Conservation (phyloP, 2,888 invertebrate genomes). For the Trissolcus japonicus region DNA sequence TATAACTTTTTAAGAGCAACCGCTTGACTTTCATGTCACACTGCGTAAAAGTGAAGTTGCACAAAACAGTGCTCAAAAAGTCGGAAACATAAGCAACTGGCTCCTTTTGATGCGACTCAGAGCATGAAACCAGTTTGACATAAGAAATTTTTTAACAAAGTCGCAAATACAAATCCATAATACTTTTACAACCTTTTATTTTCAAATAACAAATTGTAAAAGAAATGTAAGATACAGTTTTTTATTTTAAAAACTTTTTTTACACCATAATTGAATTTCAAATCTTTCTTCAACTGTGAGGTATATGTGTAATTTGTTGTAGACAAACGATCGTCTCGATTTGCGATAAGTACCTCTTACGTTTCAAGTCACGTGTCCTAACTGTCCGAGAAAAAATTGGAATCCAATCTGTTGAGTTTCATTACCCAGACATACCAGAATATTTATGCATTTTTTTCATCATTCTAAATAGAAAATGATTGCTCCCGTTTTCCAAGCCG, state of each 20-base stretch:
- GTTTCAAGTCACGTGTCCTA: slow-evolving; percentile 51
- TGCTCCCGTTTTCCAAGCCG: neutral
- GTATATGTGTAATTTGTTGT: slow-evolving; percentile 31
- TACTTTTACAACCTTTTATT: slow-evolving; percentile 10
- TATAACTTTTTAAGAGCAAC: slow-evolving; percentile 11
- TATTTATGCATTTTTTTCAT: slow-evolving; percentile 32
- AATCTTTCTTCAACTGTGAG: slow-evolving; percentile 3
- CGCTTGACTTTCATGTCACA: slow-evolving; percentile 40
- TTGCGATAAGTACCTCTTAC: slow-evolving; percentile 14
- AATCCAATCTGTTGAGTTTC: slow-evolving; percentile 51
- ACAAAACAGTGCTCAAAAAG: slow-evolving; percentile 33
- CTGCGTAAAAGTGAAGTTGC: slow-evolving; percentile 20
- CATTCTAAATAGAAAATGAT: slow-evolving; percentile 12
- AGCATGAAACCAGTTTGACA: slow-evolving; percentile 28
- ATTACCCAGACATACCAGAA: slow-evolving; percentile 21
- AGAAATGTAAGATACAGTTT: too few relatives aligned
- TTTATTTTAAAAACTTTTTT: too few relatives aligned
- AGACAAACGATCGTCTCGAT: slow-evolving; percentile 35
- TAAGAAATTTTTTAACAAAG: slow-evolving; percentile 21
- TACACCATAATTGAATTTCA: slow-evolving; percentile 35
- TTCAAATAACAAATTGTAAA: too few relatives aligned
- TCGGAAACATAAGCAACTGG: slow-evolving; percentile 18
- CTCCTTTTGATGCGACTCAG: slow-evolving; percentile 26
- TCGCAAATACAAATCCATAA: slow-evolving; percentile 8
- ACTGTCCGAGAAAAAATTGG: slow-evolving; percentile 33